phyloP scores from a whole-genome alignment of 2,113 vertebrate genomes.

The Pungitius pungitius region DNA sequence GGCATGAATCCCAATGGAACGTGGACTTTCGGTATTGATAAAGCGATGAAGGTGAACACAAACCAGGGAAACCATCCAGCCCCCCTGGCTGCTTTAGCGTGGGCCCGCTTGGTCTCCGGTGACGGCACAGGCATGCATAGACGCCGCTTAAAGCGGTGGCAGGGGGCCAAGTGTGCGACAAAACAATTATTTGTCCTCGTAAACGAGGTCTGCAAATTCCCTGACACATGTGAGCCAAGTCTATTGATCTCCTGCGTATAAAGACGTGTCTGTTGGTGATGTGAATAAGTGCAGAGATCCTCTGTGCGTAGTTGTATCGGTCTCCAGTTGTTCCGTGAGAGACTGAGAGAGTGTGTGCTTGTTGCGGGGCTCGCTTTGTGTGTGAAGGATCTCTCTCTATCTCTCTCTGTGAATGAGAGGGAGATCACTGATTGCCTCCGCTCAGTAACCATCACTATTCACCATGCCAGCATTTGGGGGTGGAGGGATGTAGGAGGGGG shows the following conservation, averaged over 20 bases:
- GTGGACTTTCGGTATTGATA: not conserved
- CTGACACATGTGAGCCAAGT: not conserved
- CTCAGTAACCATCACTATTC: slow-evolving; percentile 39
- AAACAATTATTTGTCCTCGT: not conserved
- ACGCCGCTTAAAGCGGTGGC: slow-evolving; percentile 29
- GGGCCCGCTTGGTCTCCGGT: slow-evolving; percentile 34
- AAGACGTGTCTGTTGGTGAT: slow-evolving; percentile 19
- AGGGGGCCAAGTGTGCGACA: not conserved
- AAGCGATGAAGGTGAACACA: not conserved
- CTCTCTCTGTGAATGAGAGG: slow-evolving; percentile 56
- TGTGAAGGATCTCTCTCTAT: slow-evolving; percentile 45
- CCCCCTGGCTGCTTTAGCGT: slow-evolving; percentile 20
- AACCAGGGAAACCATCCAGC: slow-evolving; percentile 9
- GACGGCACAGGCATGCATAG: slow-evolving; percentile 20
- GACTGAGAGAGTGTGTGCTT: slow-evolving; percentile 24
- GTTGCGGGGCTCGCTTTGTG: slow-evolving; percentile 29
- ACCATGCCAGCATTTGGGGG: slow-evolving; percentile 27
- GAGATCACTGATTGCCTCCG: slow-evolving; percentile 47
- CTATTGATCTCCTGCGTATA: slow-evolving; percentile 7
- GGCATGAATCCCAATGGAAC: not conserved
- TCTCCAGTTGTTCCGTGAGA: slow-evolving; percentile 42
- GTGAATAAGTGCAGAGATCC: slow-evolving; percentile 13
- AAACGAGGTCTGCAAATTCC: not conserved
- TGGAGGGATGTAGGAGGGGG: slow-evolving; percentile 20
- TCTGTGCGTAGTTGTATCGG: slow-evolving; percentile 45